Evolutionary conservation across 2,113 vertebrate genomes (phyloP), one percentile per base, ranked within the genome.

Genomic region (Psilopsiagon aymara): DNA sequence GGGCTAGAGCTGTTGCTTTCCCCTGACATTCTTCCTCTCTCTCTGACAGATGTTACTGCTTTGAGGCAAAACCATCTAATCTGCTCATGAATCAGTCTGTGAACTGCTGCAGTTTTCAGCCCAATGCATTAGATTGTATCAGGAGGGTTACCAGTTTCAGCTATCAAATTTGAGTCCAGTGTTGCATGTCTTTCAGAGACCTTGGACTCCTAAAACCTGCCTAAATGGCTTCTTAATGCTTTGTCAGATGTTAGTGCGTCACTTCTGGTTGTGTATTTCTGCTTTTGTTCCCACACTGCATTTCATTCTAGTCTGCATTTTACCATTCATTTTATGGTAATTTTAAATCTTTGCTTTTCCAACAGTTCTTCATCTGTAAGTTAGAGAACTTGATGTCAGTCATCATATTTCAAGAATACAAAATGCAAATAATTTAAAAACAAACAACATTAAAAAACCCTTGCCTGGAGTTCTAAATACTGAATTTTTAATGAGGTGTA

Each of bases 1-100:
- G 52, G 62, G 47, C 84, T 91, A 18, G 35, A 87, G 84, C 53
- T 87, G 43, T 67, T 96, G 35, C 74, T 92, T 67, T 83, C 57
- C 74, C 47, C 74, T 91, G 77, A 79, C 74, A 84, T 64, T 52
- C 52, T 91, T 95, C 31, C 76, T 92, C 6, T 60, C 64, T 94
- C 82, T 52, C 74, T 89, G 74, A 76, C 93, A 96, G 89, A 95
- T 94, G 93, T 92, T 95, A 52, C 44, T 85, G 70, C 93, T 86
- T 89, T 82, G 81, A 87, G 91, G 94, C 91, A 95, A 87, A 87
- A 93, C 3, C 31, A 37, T 82, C 52, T 79, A 53, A 87, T 87
- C 77, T 95, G 52, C 87, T 94, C 62, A 47, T 89, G 89, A 94
- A 91, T 89, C 93, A 76, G 55, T 60, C 60, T 78, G 64, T 81